Evolutionary conservation across 1,140 invertebrate genomes (phyloP).

Genomic region (Telenomus remus): DNA sequence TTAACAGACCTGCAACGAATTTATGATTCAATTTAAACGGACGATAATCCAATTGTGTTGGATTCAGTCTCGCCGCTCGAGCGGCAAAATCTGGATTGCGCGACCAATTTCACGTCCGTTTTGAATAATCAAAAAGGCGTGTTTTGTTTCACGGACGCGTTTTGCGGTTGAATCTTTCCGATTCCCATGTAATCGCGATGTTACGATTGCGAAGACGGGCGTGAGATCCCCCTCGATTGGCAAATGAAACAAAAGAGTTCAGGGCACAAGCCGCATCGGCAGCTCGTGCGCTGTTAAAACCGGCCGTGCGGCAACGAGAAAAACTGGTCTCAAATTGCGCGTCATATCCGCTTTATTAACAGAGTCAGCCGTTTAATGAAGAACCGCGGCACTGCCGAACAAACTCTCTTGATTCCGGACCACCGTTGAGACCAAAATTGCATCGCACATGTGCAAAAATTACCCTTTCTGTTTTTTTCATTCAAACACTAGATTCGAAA

Average conservation of each 20-base stretch:
- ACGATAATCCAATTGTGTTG: slow-evolving; percentile 25
- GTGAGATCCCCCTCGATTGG: slow-evolving; percentile 44
- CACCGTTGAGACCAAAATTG: slow-evolving; percentile 34
- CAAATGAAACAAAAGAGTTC: slow-evolving; percentile 47
- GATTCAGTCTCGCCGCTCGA: neutral
- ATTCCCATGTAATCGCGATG: slow-evolving; percentile 69
- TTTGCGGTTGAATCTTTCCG: slow-evolving; percentile 60
- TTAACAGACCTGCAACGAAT: slow-evolving; percentile 4
- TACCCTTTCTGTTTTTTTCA: no score
- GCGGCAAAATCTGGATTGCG: slow-evolving; percentile 13
- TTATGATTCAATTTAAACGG: slow-evolving; percentile 44
- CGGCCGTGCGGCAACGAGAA: slow-evolving; percentile 41
- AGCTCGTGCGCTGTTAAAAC: slow-evolving; percentile 61
- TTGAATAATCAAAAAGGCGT: slow-evolving; percentile 27
- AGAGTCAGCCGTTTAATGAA: slow-evolving; percentile 50
- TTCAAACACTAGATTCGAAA: no score
- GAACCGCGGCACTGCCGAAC: slow-evolving; percentile 14
- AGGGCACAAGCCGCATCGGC: slow-evolving; percentile 56
- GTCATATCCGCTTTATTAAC: slow-evolving; percentile 60
- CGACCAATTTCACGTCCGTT: slow-evolving; percentile 38
- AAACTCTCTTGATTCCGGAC: slow-evolving; percentile 24
- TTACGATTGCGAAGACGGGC: slow-evolving; percentile 58
- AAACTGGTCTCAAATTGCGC: slow-evolving; percentile 62
- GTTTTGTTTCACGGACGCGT: slow-evolving; percentile 21
- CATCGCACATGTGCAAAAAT: slow-evolving; percentile 2